A percentile compares a stretch with the other conserved stretches of the same genome.
These are phyloP conservation scores for Ascaphus truei DNA, from an alignment of 2,113 vertebrate genomes.

Conservation along the genomic window DNA sequence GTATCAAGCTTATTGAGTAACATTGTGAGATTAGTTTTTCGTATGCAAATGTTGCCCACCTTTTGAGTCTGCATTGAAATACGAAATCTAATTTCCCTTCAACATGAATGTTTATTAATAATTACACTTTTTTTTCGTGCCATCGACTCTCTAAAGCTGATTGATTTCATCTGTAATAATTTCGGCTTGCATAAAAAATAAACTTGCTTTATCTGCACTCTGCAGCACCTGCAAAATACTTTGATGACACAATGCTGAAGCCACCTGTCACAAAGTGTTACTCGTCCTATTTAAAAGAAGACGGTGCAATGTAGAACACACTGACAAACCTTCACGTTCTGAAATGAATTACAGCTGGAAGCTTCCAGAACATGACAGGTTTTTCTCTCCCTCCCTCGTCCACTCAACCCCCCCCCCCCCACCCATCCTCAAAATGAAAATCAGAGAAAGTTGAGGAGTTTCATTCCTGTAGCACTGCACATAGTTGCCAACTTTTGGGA, in stretches of 20 bases:
- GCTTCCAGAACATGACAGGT: conserved; percentile 6
- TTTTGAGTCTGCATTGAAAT: neutral
- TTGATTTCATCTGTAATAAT: conserved; percentile 4
- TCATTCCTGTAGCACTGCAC: neutral
- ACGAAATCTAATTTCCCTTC: neutral
- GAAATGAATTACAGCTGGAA: conserved; percentile 19
- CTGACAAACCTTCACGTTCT: conserved; percentile 9
- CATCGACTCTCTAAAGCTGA: conserved; percentile 1
- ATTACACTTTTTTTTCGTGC: neutral
- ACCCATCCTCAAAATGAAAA: neutral
- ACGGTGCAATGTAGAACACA: neutral
- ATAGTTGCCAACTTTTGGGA: too few species aligned
- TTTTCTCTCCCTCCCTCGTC: neutral
- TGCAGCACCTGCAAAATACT: conserved; percentile 15
- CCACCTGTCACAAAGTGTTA: conserved; percentile 6
- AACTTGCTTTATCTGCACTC: conserved; percentile 10
- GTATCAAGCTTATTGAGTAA: too few species aligned
- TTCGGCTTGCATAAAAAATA: conserved; percentile 19
- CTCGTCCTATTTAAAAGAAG: neutral
- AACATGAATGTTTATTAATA: conserved; percentile 7
- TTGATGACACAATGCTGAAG: conserved; percentile 23
- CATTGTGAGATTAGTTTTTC: too few species aligned
- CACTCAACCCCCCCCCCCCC: too few species aligned
- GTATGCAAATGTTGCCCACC: neutral
- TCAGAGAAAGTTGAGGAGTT: neutral